A percentile compares a stretch with the other conserved stretches of the same genome.
These are phyloP conservation scores for Scolanthus callimorphus DNA, from an alignment of 92 coral and sea anemone genomes.

Conservation along the genomic window DNA sequence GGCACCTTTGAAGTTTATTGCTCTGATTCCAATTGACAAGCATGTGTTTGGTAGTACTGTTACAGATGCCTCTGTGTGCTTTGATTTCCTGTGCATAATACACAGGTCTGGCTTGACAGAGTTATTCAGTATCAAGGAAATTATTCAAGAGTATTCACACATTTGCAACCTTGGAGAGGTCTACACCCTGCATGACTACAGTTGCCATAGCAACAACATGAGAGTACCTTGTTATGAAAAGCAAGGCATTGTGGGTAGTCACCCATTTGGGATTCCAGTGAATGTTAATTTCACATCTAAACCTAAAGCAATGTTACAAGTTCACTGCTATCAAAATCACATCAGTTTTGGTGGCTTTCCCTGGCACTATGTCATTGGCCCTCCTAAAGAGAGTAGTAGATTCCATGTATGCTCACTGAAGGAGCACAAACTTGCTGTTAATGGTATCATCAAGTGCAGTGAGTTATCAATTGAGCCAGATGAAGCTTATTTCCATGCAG, in stretches of 20 bases:
- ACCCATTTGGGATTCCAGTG: constrained; percentile 80
- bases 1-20: constrained; percentile 73
- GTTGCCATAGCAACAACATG: constrained; percentile 3
- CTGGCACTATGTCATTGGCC: constrained; percentile 81
- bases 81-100: constrained; percentile 66
- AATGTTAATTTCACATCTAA: constrained; percentile 64
- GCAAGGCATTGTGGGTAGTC: constrained; percentile 52
- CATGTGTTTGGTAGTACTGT: constrained; percentile 63
- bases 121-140: constrained; percentile 69
- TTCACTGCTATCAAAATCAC: constrained; percentile 62
- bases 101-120: constrained; percentile 52
- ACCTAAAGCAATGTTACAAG: constrained; percentile 63
- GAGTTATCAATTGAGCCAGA: constrained; percentile 68
- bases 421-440: constrained; percentile 40
- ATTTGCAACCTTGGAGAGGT: constrained; percentile 41
- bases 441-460: constrained; percentile 52
- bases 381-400: constrained; percentile 38
- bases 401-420: constrained; percentile 74
- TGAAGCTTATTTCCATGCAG: constrained; percentile 85
- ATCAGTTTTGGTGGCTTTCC: constrained; percentile 90
- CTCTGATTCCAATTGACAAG: constrained; percentile 67
- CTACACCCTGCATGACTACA: constrained; percentile 7
- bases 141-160: constrained; percentile 43
- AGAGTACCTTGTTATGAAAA: constrained; percentile 19
- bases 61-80: constrained; percentile 62